phyloP scores from a whole-genome alignment of 2,797 vertebrate species.

The Sus cebifrons region DNA sequence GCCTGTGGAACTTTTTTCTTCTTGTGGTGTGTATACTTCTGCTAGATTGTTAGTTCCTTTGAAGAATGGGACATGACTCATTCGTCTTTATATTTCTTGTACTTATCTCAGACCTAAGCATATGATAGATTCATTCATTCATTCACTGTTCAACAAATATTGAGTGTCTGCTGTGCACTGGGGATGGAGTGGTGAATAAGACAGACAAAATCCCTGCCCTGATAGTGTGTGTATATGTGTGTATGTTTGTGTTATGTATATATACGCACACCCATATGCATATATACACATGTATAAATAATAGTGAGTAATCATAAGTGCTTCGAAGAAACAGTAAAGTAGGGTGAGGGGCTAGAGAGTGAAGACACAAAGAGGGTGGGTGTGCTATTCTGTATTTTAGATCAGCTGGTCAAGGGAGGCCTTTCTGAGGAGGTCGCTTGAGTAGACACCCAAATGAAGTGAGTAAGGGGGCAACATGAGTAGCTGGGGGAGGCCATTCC shows the following conservation, averaged over 20 bases:
- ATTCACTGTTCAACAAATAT: neutral
- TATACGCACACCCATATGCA: neutral
- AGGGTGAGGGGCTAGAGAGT: neutral
- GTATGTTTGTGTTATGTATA: neutral
- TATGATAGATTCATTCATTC: neutral
- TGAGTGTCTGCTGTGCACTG: neutral
- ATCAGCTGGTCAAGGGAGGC: conserved; percentile 50
- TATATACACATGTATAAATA: neutral
- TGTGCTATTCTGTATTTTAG: neutral
- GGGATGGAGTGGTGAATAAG: neutral
- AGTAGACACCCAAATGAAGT: neutral
- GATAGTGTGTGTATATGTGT: neutral
- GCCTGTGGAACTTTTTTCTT: neutral
- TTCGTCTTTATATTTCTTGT: conserved; percentile 50
- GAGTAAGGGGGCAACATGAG: neutral
- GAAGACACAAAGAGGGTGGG: neutral
- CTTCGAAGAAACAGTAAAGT: neutral
- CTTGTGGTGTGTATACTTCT: neutral
- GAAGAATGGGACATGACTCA: neutral
- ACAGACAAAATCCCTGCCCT: neutral
- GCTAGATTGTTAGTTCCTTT: conserved; percentile 21
- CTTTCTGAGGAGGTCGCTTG: neutral
- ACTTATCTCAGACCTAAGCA: conserved; percentile 24
- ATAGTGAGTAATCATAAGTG: neutral
- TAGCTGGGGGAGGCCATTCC: neutral